A percentile compares a stretch with the other conserved stretches of the same genome.
Conservation (phyloP, 1,140 invertebrate genomes). For the Drosophila kepulauana region DNA sequence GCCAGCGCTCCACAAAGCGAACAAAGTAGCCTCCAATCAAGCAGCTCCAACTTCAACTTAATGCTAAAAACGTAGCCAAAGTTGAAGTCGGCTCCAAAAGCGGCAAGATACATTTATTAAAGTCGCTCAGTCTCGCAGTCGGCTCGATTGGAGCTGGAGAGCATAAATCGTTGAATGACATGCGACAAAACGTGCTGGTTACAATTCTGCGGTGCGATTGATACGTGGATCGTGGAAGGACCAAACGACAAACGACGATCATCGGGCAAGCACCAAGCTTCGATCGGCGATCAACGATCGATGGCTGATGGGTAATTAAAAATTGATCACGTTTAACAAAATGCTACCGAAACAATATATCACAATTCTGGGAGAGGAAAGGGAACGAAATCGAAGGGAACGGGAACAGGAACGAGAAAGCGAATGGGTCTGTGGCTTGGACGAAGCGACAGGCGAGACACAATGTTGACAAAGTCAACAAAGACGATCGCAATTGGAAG, state of each 20-base stretch:
- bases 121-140: slow-evolving; percentile 55
- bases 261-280: slow-evolving; percentile 6
- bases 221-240: slow-evolving; percentile 51
- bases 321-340: slow-evolving; percentile 84
- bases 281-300: slow-evolving; percentile 39
- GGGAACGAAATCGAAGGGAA: not conserved
- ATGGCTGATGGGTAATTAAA: slow-evolving; percentile 80
- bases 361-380: slow-evolving; percentile 44
- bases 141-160: slow-evolving; percentile 33
- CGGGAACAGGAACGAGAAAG: not conserved
- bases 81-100: slow-evolving; percentile 57
- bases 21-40: slow-evolving; percentile 22
- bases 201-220: slow-evolving; percentile 78
- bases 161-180: slow-evolving; percentile 82
- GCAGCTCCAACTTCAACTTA: not conserved
- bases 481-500: slow-evolving; percentile 37
- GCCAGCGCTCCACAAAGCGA: slow-evolving; percentile 17
- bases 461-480: slow-evolving; percentile 53
- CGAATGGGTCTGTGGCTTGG: not conserved
- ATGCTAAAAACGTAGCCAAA: slow-evolving; percentile 16
- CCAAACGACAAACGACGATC: slow-evolving; percentile 35
- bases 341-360: slow-evolving; percentile 83
- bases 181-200: slow-evolving; percentile 79
- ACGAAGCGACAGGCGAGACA: slow-evolving; percentile 1
- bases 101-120: slow-evolving; percentile 78